A percentile compares a stretch with the other conserved stretches of the same genome.
These are phyloP conservation scores for Tholera decimalis DNA, from an alignment of 2,888 invertebrate species.

Conservation along the genomic window DNA sequence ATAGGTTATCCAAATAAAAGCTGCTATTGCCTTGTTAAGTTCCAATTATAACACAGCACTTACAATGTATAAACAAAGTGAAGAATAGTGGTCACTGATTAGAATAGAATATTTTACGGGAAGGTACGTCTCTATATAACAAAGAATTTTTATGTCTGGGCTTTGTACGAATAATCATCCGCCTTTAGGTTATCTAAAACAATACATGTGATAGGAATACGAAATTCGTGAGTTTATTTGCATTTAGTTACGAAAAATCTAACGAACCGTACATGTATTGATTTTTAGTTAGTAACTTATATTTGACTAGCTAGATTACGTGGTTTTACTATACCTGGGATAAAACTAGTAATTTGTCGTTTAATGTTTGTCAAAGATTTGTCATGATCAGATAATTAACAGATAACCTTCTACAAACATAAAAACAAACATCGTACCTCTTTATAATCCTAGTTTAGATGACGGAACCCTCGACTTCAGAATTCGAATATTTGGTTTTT, in stretches of 20 bases:
- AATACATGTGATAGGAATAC: slow-evolving; percentile 40
- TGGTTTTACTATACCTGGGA: background rate
- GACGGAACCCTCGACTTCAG: slow-evolving; percentile 6
- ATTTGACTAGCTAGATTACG: background rate
- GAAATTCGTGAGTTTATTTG: slow-evolving; percentile 37
- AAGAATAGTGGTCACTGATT: background rate
- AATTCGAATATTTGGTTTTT: slow-evolving; percentile 5
- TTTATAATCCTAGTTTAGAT: background rate
- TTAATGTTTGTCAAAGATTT: background rate
- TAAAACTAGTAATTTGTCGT: too few relatives aligned
- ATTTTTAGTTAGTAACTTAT: background rate
- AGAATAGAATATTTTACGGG: background rate
- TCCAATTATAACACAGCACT: too few relatives aligned
- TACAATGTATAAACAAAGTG: too few relatives aligned
- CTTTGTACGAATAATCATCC: slow-evolving; percentile 1
- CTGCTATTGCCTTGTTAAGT: too few relatives aligned
- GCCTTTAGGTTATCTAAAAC: slow-evolving; percentile 9
- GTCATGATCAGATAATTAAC: background rate
- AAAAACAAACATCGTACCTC: background rate
- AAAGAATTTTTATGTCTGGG: slow-evolving; percentile 14
- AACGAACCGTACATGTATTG: background rate
- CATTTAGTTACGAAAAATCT: slow-evolving; percentile 5
- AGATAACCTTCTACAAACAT: background rate
- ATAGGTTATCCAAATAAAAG: too few relatives aligned
- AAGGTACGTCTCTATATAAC: slow-evolving; percentile 22